phyloP scores from a whole-genome alignment of 2,113 vertebrate species.

The Onychorhynchus coronatus region DNA sequence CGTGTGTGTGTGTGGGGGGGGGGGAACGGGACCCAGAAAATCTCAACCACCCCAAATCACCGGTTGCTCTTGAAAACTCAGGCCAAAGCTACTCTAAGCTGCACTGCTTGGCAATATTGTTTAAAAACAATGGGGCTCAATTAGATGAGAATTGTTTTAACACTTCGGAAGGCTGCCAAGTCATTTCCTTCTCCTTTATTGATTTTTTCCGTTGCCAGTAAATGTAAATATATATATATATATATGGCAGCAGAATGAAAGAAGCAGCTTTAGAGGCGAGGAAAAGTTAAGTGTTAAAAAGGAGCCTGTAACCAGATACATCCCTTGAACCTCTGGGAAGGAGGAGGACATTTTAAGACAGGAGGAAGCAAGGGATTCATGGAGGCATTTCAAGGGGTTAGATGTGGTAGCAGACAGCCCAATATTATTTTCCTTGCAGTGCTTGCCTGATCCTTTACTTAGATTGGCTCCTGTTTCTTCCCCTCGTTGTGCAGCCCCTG shows the following conservation, averaged over 20 bases:
- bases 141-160: conserved; percentile 67
- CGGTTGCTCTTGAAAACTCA: neutral
- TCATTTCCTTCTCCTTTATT: conserved; percentile 51
- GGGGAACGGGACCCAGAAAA: neutral
- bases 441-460: conserved; percentile 60
- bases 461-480: conserved; percentile 48
- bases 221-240: neutral
- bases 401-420: conserved; percentile 44
- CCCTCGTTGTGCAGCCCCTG: conserved; percentile 54
- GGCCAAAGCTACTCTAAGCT: conserved; percentile 25
- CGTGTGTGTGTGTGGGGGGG: too few relatives aligned
- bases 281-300: conserved; percentile 29
- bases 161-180: conserved; percentile 48
- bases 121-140: conserved; percentile 55
- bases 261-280: neutral
- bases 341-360: conserved; percentile 32
- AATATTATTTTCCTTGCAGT: conserved; percentile 54
- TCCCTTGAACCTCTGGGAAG: conserved; percentile 23
- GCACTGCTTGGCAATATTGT: neutral
- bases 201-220: conserved; percentile 53
- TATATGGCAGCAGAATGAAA: conserved; percentile 6
- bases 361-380: conserved; percentile 34
- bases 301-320: conserved; percentile 20
- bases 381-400: conserved; percentile 24
- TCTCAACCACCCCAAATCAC: neutral